Evolutionary conservation across 1,140 invertebrate genomes (phyloP).

Genomic region (Zaprionus ornatus): DNA sequence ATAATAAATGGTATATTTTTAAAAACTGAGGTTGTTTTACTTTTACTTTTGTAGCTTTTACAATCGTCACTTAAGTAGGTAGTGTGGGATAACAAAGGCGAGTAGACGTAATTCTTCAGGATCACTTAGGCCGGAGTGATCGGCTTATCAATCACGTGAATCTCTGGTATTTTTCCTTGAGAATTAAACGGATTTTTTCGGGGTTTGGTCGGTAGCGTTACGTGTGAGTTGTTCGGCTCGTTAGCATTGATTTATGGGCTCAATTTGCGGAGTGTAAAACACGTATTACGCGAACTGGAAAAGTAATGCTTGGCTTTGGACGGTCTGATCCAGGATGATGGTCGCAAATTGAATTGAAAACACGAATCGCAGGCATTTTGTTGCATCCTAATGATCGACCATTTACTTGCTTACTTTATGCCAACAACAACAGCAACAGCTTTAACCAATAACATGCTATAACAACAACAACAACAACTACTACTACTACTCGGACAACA

Average conservation of each 20-base stretch:
- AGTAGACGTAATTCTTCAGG: background rate
- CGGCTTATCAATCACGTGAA: conserved; percentile 52
- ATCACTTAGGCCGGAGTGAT: background rate
- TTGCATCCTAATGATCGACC: conserved; percentile 63
- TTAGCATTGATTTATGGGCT: conserved; percentile 66
- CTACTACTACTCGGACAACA: conserved; percentile 55
- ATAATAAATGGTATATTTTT: background rate
- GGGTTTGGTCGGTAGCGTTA: conserved; percentile 25
- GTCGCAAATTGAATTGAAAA: conserved; percentile 61
- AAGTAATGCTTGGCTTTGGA: conserved; percentile 52
- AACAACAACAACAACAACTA: conserved; percentile 25
- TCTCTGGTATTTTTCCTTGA: conserved; percentile 30
- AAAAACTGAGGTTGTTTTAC: too few relatives aligned
- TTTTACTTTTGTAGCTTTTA: background rate
- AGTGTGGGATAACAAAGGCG: background rate
- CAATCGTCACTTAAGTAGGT: background rate
- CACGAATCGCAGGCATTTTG: conserved; percentile 60
- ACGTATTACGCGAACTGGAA: conserved; percentile 44
- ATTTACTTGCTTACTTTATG: conserved; percentile 72
- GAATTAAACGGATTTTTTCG: background rate
- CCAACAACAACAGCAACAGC: conserved; percentile 36
- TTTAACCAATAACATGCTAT: conserved; percentile 2
- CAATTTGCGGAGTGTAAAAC: conserved; percentile 59
- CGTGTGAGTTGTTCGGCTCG: conserved; percentile 40
- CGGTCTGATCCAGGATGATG: conserved; percentile 62